Evolutionary conservation across 2,113 vertebrate genomes (phyloP), one percentile per base, ranked within the genome.

Genomic region (Phyllostomus discolor): DNA sequence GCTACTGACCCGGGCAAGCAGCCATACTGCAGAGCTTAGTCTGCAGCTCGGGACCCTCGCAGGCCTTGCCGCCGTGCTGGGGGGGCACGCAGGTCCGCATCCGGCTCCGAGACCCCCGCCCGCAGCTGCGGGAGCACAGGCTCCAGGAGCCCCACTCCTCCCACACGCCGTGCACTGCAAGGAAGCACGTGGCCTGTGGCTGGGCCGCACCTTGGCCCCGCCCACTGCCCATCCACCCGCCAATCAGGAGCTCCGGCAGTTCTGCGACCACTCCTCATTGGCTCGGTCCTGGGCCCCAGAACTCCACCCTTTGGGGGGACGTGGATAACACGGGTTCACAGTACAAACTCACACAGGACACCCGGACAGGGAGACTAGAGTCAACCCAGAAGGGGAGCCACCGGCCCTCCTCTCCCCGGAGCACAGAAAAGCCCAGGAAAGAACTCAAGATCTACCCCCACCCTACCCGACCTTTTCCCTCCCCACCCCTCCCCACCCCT

Each of bases 111-210:
- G 99, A 99, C 98, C 99, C 99, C 98, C 99, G 98, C 98, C 99
- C 99, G 98, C 99, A 99, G 98, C 99, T 99, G 98, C 99, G 99
- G 79, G 99, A 99, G 99, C 99, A 99, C 98, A 99, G 99, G 98
- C 99, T 99, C 99, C 99, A 99, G 88, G 99, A 99, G 88, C 99
- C 99, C 99, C 99, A 99, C 98, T 99, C 99, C 98, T 99, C 98
- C 99, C 99, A 99, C 97, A 97, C 98, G 98, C 99, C 99, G 98
- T 99, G 99, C 98, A 99, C 99, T 99, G 99, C 98, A 99, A 99
- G 97, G 99, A 98, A 99, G 98, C 98, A 98, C 98, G 98, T 96
- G 89, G 95, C 97, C 59, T 82, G 95, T 96, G 97, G 93, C 94
- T 90, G 91, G 91, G 97, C 94, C 0, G 97, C 93, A 95, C 96